Percentiles rank a stretch among this genome's conserved stretches.
These are phyloP conservation scores for Dryas iulia DNA, from an alignment of 1,140 invertebrate genomes.

Conservation along the genomic window DNA sequence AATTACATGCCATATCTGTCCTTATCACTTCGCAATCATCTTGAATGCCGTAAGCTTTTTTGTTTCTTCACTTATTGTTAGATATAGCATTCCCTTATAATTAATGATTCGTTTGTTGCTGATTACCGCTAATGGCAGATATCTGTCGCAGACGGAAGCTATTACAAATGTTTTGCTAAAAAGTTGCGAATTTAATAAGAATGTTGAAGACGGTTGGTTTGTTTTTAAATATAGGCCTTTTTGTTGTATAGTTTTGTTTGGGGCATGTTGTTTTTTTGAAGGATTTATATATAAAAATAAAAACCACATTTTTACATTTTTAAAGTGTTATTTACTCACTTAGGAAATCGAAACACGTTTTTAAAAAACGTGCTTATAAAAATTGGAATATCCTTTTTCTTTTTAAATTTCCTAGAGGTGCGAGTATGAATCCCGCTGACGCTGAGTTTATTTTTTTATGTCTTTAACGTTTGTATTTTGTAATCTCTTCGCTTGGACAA, in stretches of 20 bases:
- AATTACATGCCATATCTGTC: neutral
- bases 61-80: slow-evolving; percentile 49
- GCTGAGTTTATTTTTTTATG: no score
- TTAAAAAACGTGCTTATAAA: no score
- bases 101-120: slow-evolving; percentile 62
- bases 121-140: slow-evolving; percentile 59
- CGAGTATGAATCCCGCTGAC: no score
- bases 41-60: slow-evolving; percentile 34
- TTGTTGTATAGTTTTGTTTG: neutral
- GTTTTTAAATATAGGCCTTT: neutral
- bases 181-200: neutral
- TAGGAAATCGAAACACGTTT: no score
- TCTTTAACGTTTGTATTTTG: no score
- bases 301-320: no score
- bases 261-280: no score
- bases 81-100: slow-evolving; percentile 31
- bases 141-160: slow-evolving; percentile 28
- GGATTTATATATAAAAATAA: no score
- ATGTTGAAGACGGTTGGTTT: neutral
- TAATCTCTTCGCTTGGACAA: no score
- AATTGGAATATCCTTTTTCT: no score
- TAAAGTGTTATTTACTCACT: no score
- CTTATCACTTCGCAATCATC: neutral
- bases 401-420: no score
- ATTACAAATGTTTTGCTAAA: neutral